A percentile compares a stretch with the other conserved stretches of the same genome.
Conservation (phyloP, 1,140 invertebrate species). For the Drosophila eugracilis region DNA sequence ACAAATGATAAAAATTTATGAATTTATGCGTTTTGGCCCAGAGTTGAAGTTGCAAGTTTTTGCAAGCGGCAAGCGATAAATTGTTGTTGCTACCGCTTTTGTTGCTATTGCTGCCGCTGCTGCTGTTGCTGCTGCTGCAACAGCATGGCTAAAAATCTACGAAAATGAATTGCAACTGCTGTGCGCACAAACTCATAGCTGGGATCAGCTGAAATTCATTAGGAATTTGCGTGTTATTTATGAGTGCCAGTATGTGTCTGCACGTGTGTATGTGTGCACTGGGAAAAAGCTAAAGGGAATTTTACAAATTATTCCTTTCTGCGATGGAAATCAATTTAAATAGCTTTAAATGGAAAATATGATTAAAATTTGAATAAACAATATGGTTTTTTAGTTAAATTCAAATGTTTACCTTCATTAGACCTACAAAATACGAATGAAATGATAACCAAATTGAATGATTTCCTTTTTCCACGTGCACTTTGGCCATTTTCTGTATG, state of each 20-base stretch:
- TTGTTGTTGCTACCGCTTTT: constrained; percentile 54
- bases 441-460: neutral
- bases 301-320: no score
- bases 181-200: constrained; percentile 60
- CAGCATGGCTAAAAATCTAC: constrained; percentile 71
- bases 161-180: constrained; percentile 80
- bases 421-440: neutral
- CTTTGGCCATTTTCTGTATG: constrained; percentile 10
- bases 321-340: no score
- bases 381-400: no score
- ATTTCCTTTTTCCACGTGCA: neutral
- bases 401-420: neutral
- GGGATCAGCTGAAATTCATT: constrained; percentile 83
- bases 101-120: constrained; percentile 7
- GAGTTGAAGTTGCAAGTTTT: constrained; percentile 76
- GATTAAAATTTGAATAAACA: no score
- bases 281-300: neutral
- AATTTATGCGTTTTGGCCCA: constrained; percentile 79
- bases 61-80: constrained; percentile 66
- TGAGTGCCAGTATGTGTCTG: constrained; percentile 50
- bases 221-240: constrained; percentile 83
- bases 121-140: constrained; percentile 17
- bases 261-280: constrained; percentile 21
- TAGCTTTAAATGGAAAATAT: no score
- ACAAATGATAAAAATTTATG: constrained; percentile 84